Conservation (phyloP, 2,888 invertebrate genomes). For the Melolontha melolontha region DNA sequence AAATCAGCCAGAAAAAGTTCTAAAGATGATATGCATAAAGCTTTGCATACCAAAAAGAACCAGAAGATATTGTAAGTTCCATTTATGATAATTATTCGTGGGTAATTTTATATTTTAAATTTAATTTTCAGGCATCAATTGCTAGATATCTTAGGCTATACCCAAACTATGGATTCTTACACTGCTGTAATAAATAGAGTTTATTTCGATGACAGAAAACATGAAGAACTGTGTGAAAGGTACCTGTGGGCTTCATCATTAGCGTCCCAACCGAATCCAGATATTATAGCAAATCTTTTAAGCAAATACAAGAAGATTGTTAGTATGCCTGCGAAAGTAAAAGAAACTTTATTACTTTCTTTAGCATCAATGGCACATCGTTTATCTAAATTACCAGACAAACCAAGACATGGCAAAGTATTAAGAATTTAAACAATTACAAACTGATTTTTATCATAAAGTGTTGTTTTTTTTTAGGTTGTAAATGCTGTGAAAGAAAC, state of each 20-base stretch:
- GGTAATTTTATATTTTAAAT: constrained; percentile 10
- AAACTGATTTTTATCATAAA: constrained; percentile 35
- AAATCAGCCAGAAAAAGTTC: constrained; percentile 71
- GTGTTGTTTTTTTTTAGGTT: constrained; percentile 57
- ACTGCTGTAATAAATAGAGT: constrained; percentile 76
- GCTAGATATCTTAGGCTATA: constrained; percentile 77
- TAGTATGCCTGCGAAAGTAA: constrained; percentile 70
- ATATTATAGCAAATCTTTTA: constrained; percentile 68
- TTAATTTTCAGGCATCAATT: constrained; percentile 70
- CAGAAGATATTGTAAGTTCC: constrained; percentile 67
- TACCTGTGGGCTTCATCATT: constrained; percentile 81
- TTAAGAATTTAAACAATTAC: too few relatives aligned
- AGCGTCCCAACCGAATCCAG: constrained; percentile 73
- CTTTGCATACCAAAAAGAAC: constrained; percentile 71
- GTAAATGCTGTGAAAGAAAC: constrained; percentile 61
- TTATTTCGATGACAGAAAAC: constrained; percentile 68
- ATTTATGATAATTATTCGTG: constrained; percentile 1
- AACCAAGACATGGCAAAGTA: constrained; percentile 54
- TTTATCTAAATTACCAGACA: constrained; percentile 58
- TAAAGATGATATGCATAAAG: constrained; percentile 71
- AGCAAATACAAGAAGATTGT: constrained; percentile 66
- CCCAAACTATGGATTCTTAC: constrained; percentile 77
- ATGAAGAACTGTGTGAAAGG: constrained; percentile 70
- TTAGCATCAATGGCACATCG: constrained; percentile 72
- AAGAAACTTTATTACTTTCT: constrained; percentile 76